Evolutionary conservation across 1,140 invertebrate species (phyloP).

Genomic region (Pissodes strobi): DNA sequence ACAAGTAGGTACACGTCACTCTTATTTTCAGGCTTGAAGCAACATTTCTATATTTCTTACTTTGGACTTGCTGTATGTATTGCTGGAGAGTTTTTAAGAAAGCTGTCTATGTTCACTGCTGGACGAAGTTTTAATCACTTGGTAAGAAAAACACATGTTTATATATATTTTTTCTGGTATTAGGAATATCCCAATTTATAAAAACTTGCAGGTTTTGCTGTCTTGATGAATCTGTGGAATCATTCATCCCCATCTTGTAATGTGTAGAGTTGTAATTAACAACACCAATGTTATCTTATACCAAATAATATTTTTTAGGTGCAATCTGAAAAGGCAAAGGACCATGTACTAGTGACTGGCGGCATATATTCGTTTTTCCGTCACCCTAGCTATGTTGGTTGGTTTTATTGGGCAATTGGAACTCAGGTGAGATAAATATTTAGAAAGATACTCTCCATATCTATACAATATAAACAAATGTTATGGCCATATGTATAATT

Average conservation of each 20-base stretch:
- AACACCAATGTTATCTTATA: too few species aligned
- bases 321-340: conserved; percentile 72
- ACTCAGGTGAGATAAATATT: conserved; percentile 76
- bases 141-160: conserved; percentile 58
- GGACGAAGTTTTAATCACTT: conserved; percentile 93
- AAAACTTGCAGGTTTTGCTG: too few species aligned
- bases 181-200: too few species aligned
- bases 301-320: conserved; percentile 58
- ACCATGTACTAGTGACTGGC: conserved; percentile 87
- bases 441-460: too few species aligned
- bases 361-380: conserved; percentile 84
- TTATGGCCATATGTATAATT: too few species aligned
- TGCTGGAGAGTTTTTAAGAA: conserved; percentile 86
- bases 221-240: too few species aligned
- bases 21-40: conserved; percentile 66
- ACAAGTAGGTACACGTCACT: background rate
- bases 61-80: conserved; percentile 82
- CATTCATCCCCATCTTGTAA: too few species aligned
- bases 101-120: conserved; percentile 93
- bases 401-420: conserved; percentile 98
- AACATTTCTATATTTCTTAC: conserved; percentile 62
- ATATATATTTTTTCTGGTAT: background rate
- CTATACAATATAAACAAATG: too few species aligned
- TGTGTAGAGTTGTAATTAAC: too few species aligned
- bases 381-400: conserved; percentile 97